phyloP scores from a whole-genome alignment of 2,888 invertebrate genomes.

The Diachrysia chrysitis region DNA sequence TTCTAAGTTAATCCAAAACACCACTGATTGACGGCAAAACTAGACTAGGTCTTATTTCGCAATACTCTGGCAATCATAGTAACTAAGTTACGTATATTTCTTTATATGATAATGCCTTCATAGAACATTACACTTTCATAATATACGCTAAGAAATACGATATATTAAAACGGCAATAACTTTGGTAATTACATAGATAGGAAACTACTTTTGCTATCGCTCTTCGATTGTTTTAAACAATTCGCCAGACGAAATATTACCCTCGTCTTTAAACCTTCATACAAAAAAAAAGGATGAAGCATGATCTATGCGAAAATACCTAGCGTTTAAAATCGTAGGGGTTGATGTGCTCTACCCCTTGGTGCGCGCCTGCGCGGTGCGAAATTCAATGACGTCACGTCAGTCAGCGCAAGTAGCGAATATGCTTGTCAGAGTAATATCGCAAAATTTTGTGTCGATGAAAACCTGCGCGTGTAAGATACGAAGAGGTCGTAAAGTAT shows the following conservation, averaged over 20 bases:
- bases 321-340: not conserved
- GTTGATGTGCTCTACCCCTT: constrained; percentile 6
- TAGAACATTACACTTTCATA: too few relatives aligned
- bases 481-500: not conserved
- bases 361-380: not conserved
- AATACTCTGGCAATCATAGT: not conserved
- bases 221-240: not conserved
- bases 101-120: not conserved
- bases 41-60: not conserved
- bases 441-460: constrained; percentile 3
- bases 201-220: too few relatives aligned
- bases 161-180: not conserved
- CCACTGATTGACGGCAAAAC: not conserved
- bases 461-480: not conserved
- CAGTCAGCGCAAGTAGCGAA: not conserved
- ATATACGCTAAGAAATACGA: not conserved
- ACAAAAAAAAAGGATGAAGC: not conserved
- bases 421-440: not conserved
- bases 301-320: not conserved
- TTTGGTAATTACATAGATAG: not conserved
- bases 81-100: not conserved
- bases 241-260: not conserved
- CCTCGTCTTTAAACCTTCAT: not conserved
- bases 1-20: not conserved
- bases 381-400: constrained; percentile 5